Conservation (phyloP, 2,888 invertebrate species). For the Mamestra brassicae region DNA sequence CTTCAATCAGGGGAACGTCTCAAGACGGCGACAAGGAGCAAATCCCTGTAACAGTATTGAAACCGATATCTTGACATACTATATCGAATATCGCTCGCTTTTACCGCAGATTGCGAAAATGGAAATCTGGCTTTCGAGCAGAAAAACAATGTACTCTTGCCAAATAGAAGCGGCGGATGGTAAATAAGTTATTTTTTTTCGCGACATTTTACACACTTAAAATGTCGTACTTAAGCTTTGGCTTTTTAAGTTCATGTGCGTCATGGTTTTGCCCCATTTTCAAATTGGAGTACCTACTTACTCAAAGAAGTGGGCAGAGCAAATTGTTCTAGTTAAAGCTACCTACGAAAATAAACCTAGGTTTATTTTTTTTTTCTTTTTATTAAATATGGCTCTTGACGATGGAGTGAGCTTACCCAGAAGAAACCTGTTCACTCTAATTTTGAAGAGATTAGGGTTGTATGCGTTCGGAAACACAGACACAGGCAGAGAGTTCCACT, state of each 20-base stretch:
- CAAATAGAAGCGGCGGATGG: conserved; percentile 66
- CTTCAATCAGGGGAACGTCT: conserved; percentile 3
- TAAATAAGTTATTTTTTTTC: background rate
- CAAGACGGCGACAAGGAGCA: conserved; percentile 22
- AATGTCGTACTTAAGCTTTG: too few species aligned
- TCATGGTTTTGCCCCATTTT: too few species aligned
- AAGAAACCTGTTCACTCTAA: too few species aligned
- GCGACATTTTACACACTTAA: background rate
- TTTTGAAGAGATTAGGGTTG: too few species aligned
- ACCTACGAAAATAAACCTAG: too few species aligned
- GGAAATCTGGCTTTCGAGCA: conserved; percentile 76
- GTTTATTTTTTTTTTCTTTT: too few species aligned
- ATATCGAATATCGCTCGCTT: conserved; percentile 78
- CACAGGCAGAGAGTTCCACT: too few species aligned
- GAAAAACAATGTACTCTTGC: conserved; percentile 72
- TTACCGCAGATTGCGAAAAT: conserved; percentile 83
- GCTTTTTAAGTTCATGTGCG: background rate
- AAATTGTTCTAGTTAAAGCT: too few species aligned
- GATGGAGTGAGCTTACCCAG: too few species aligned
- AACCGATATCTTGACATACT: conserved; percentile 78
- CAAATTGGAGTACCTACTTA: background rate
- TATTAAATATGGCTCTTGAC: too few species aligned
- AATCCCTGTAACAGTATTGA: conserved; percentile 71
- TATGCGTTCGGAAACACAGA: too few species aligned
- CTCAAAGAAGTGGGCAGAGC: too few species aligned